Evolutionary conservation across 1,140 invertebrate species (phyloP).

Genomic region (Ylistrum balloti): DNA sequence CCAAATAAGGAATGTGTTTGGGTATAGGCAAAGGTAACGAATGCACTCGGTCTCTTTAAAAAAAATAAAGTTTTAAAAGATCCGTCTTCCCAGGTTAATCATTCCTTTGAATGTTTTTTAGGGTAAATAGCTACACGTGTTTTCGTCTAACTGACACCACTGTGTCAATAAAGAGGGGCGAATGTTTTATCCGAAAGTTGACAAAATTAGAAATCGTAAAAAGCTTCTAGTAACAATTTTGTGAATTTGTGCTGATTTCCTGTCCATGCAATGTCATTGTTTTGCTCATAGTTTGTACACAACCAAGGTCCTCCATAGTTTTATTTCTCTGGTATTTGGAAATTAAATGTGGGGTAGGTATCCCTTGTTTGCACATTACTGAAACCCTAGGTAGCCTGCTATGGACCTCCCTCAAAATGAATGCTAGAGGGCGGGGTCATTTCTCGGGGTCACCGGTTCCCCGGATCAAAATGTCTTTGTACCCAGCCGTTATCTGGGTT

Average conservation of each 20-base stretch:
- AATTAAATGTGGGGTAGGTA: background rate
- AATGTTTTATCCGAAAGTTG: background rate
- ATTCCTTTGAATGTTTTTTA: too few species aligned
- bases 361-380: constrained; percentile 33
- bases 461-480: constrained; percentile 38
- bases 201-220: background rate
- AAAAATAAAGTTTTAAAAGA: too few species aligned
- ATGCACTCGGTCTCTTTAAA: too few species aligned
- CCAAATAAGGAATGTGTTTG: too few species aligned
- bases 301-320: background rate
- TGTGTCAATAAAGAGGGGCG: background rate
- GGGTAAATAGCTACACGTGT: too few species aligned
- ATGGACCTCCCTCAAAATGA: constrained; percentile 25
- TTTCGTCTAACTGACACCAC: too few species aligned
- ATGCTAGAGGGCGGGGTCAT: constrained; percentile 18
- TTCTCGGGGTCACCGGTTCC: background rate
- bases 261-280: background rate
- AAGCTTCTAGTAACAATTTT: background rate
- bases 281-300: background rate
- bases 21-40: too few species aligned
- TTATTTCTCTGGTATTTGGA: background rate
- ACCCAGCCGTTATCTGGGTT: background rate
- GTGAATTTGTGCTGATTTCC: background rate
- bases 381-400: constrained; percentile 12
- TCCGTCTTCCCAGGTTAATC: too few species aligned